Evolutionary conservation across 1,140 invertebrate genomes (phyloP).

Genomic region (Akabosia matsudoensis): DNA sequence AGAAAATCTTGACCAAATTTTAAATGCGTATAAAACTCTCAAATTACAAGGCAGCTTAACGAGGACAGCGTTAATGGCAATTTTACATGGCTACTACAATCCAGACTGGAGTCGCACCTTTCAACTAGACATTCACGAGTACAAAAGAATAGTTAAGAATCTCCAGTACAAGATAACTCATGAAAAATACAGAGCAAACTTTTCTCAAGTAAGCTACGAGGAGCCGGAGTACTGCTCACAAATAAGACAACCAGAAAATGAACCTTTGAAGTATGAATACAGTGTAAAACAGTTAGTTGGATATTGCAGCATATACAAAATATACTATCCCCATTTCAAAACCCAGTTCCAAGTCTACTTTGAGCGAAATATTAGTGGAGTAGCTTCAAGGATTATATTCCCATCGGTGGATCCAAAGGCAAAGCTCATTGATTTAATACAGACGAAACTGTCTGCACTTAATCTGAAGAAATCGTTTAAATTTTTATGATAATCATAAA

Average conservation of each 20-base stretch:
- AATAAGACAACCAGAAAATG: neutral
- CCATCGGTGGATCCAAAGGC: neutral
- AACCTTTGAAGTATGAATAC: neutral
- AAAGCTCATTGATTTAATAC: neutral
- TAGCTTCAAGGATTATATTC: neutral
- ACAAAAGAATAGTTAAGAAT: neutral
- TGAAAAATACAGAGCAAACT: neutral
- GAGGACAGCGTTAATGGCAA: neutral
- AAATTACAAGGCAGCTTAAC: neutral
- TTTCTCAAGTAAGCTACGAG: neutral
- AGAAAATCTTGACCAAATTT: neutral
- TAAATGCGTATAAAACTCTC: neutral
- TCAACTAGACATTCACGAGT: neutral
- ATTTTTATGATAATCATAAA: neutral
- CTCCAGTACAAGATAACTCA: neutral
- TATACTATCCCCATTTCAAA: neutral
- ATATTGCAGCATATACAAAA: conserved; percentile 7
- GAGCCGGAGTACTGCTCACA: neutral
- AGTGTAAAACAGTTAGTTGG: neutral
- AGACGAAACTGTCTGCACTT: neutral
- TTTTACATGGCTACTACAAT: neutral
- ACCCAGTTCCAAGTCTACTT: neutral
- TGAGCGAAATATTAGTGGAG: neutral
- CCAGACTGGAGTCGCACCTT: neutral
- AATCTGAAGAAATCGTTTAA: neutral